Evolutionary conservation across 2,888 invertebrate genomes (phyloP).

Genomic region (Drosophila quinaria): DNA sequence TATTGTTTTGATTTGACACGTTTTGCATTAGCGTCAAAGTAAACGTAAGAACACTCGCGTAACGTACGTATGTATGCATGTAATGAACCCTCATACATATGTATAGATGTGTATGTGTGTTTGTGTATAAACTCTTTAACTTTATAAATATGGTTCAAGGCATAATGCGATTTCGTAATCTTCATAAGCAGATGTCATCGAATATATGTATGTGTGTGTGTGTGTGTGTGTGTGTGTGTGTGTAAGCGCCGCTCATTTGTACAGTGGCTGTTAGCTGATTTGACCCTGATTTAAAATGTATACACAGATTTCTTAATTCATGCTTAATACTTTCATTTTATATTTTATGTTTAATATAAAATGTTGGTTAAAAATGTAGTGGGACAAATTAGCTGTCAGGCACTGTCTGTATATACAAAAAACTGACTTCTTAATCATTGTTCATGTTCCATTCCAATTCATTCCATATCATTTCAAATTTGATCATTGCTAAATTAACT

Average conservation of each 20-base stretch:
- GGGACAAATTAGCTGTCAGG: no score
- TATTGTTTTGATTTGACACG: constrained; percentile 56
- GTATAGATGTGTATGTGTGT: neutral
- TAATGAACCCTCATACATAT: constrained; percentile 3
- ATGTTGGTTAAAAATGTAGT: no score
- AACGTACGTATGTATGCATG: constrained; percentile 2
- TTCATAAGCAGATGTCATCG: constrained; percentile 46
- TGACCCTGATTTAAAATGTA: no score
- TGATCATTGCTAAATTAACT: constrained; percentile 39
- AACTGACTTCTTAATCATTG: constrained; percentile 23
- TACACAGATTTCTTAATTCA: no score
- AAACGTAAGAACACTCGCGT: constrained; percentile 40
- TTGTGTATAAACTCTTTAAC: constrained; percentile 3
- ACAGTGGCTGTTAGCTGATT: no score
- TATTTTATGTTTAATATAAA: no score
- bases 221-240: neutral
- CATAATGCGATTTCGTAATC: constrained; percentile 34
- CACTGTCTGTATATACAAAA: neutral
- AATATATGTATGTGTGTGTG: constrained; percentile 3
- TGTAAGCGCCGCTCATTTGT: no score
- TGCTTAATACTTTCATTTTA: no score
- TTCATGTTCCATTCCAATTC: constrained; percentile 17
- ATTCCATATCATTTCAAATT: constrained; percentile 26
- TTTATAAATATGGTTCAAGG: constrained; percentile 46
- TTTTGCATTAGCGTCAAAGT: constrained; percentile 31